These are phyloP conservation scores for Chymomyza procnemis DNA, from an alignment of 2,888 invertebrate genomes.

Conservation along the genomic window DNA sequence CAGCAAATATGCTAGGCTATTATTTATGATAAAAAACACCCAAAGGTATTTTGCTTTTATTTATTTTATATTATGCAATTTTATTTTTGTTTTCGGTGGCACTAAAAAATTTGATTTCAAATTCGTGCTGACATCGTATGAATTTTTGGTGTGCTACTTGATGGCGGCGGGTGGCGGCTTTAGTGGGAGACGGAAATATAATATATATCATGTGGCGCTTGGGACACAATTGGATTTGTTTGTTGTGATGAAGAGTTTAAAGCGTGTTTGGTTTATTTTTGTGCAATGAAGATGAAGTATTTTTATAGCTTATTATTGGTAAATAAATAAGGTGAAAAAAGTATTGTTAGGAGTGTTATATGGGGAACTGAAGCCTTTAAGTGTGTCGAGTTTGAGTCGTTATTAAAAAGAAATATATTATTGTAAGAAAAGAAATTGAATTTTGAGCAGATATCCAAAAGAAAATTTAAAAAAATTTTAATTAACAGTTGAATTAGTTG, in stretches of 20 bases:
- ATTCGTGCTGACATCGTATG: slow-evolving; percentile 57
- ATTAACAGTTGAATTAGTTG: no score
- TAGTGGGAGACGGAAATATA: slow-evolving; percentile 10
- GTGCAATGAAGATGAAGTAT: neutral
- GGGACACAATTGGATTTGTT: slow-evolving; percentile 10
- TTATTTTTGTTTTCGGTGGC: neutral
- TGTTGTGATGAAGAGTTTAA: neutral
- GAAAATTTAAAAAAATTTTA: no score
- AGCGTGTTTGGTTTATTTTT: neutral
- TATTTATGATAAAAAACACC: slow-evolving; percentile 56
- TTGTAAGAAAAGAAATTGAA: no score
- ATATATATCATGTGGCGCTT: slow-evolving; percentile 36
- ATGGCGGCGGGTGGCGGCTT: no score
- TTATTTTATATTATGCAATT: slow-evolving; percentile 6
- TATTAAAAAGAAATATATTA: no score
- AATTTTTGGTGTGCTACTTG: neutral
- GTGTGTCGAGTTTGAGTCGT: no score
- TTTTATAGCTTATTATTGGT: neutral
- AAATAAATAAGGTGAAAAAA: neutral
- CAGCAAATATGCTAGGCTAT: slow-evolving; percentile 42
- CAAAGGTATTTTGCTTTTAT: slow-evolving; percentile 52
- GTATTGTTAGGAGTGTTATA: no score
- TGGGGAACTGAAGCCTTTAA: no score
- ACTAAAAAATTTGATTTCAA: slow-evolving; percentile 58
- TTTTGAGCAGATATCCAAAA: no score